Conservation (phyloP, 2,888 invertebrate species). For the Camptogramma bilineatum region DNA sequence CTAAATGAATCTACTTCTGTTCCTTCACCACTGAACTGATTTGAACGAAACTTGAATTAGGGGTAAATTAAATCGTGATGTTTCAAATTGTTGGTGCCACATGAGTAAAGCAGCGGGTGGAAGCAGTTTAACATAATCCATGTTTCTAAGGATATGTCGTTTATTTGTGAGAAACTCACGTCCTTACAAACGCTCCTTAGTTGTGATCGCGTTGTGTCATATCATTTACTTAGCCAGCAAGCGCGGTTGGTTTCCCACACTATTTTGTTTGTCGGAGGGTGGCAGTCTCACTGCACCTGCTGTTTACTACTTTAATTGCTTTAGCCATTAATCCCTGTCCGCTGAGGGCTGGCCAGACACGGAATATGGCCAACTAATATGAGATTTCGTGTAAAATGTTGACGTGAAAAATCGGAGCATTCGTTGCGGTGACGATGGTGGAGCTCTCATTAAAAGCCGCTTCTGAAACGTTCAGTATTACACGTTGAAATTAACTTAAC, state of each 20-base stretch:
- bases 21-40: too few relatives aligned
- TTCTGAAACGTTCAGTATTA: neutral
- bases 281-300: slow-evolving; percentile 72
- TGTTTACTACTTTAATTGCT: slow-evolving; percentile 82
- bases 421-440: slow-evolving; percentile 26
- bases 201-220: slow-evolving; percentile 45
- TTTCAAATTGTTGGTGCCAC: too few relatives aligned
- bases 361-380: slow-evolving; percentile 57
- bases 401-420: slow-evolving; percentile 49
- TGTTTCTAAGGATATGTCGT: neutral
- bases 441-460: slow-evolving; percentile 12
- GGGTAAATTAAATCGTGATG: too few relatives aligned
- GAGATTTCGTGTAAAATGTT: slow-evolving; percentile 54
- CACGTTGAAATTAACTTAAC: slow-evolving; percentile 2
- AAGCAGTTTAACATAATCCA: neutral
- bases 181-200: slow-evolving; percentile 6
- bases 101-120: too few relatives aligned
- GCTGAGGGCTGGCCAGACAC: slow-evolving; percentile 61
- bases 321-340: slow-evolving; percentile 76
- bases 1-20: too few relatives aligned
- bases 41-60: too few relatives aligned
- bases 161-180: neutral
- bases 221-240: slow-evolving; percentile 51
- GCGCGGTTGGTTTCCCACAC: slow-evolving; percentile 65
- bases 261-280: slow-evolving; percentile 68